Evolutionary conservation across 2,797 vertebrate genomes (phyloP).

Genomic region (Manis pentadactyla): DNA sequence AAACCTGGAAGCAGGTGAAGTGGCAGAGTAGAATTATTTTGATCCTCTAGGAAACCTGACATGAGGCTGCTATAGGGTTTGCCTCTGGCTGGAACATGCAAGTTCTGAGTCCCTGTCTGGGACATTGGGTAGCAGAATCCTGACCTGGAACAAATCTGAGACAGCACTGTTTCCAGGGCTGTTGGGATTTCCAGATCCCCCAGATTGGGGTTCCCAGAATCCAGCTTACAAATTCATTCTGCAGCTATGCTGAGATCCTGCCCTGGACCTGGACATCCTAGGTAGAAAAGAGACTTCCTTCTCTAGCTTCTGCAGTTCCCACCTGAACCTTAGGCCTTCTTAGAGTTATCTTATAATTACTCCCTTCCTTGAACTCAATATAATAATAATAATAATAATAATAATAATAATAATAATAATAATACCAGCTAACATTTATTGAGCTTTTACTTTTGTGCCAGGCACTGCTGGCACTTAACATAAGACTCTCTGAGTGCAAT

Average conservation of each 20-base stretch:
- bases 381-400: background rate
- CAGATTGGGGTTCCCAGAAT: background rate
- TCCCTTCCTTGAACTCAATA: background rate
- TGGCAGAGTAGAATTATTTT: background rate
- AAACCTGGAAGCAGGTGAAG: background rate
- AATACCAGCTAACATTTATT: background rate
- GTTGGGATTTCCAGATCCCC: background rate
- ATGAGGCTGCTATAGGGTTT: background rate
- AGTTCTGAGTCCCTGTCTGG: background rate
- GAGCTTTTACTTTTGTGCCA: background rate
- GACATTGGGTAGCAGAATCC: background rate
- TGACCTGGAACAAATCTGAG: background rate
- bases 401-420: background rate
- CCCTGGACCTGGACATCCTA: background rate
- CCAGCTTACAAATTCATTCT: background rate
- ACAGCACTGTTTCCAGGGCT: background rate
- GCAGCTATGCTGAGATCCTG: background rate
- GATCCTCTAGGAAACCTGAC: background rate
- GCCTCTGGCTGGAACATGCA: background rate
- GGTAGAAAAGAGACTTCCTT: background rate
- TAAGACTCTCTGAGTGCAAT: background rate
- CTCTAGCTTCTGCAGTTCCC: background rate
- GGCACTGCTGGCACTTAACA: background rate
- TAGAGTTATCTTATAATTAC: background rate
- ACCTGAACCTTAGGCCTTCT: background rate